Conservation (phyloP, 2,797 vertebrate species). For the Sitta carolinensis region DNA sequence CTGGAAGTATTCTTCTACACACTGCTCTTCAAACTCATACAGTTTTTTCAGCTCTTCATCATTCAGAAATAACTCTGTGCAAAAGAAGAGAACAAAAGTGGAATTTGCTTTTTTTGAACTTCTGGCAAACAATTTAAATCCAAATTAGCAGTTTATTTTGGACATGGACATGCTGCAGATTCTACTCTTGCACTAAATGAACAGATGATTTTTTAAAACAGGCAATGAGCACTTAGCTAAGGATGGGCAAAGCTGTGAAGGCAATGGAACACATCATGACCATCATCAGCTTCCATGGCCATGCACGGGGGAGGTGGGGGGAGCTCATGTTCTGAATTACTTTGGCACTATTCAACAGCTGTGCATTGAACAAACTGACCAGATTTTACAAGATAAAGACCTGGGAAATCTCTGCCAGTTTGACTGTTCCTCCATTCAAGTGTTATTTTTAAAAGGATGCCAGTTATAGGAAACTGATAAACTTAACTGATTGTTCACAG, state of each 20-base stretch:
- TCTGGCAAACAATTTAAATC: not conserved
- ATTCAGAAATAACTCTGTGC: constrained; percentile 90
- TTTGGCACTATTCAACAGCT: not conserved
- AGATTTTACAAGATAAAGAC: not conserved
- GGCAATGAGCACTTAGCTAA: not conserved
- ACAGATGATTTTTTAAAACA: not conserved
- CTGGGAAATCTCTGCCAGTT: not conserved
- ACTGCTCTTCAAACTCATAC: constrained; percentile 97
- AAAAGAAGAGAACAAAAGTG: not conserved
- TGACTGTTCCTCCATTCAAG: not conserved
- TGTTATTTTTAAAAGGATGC: not conserved
- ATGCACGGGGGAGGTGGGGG: not conserved
- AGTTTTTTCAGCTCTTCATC: constrained; percentile 93
- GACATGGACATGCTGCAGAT: not conserved
- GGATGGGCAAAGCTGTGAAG: not conserved
- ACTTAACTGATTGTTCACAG: not conserved
- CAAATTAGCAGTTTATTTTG: not conserved
- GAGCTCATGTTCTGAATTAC: not conserved
- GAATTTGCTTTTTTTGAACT: not conserved
- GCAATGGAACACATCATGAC: not conserved
- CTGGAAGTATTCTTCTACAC: constrained; percentile 95
- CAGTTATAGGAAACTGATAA: not conserved
- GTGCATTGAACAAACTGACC: not conserved
- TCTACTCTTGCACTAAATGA: not conserved
- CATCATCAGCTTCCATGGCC: not conserved